Evolutionary conservation across 2,113 vertebrate species (phyloP).

Genomic region (Apus apus): DNA sequence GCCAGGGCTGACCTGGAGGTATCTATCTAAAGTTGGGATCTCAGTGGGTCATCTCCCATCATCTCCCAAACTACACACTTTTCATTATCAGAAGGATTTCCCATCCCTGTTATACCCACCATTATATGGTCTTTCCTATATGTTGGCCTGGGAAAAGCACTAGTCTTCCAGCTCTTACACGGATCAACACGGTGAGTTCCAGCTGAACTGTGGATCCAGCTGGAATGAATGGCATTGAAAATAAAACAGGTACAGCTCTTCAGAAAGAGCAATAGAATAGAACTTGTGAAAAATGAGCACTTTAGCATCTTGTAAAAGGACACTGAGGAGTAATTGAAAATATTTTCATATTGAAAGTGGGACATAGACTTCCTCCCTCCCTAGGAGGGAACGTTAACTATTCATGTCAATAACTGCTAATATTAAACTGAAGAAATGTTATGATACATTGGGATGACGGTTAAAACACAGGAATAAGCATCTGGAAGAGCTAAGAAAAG

Average conservation of each 20-base stretch:
- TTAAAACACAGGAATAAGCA: neutral
- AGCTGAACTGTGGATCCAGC: neutral
- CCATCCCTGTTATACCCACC: neutral
- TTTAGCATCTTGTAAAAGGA: neutral
- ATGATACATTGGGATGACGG: neutral
- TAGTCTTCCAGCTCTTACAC: neutral
- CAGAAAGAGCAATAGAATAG: neutral
- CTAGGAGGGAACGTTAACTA: neutral
- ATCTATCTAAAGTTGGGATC: neutral
- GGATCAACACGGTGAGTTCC: neutral
- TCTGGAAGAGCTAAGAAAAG: neutral
- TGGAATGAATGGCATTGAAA: neutral
- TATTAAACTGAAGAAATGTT: neutral
- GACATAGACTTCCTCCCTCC: accelerated
- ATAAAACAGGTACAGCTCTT: neutral
- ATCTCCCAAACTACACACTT: neutral
- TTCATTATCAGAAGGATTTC: neutral
- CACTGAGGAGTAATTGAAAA: neutral
- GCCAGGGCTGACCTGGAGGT: neutral
- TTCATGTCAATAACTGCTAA: neutral
- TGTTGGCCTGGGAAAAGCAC: neutral
- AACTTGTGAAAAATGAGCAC: neutral
- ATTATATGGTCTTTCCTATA: neutral
- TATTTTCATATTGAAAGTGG: neutral
- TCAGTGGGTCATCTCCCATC: neutral